These are phyloP conservation scores for Rhagoletis pomonella DNA, from an alignment of 1,140 invertebrate genomes.

Conservation along the genomic window DNA sequence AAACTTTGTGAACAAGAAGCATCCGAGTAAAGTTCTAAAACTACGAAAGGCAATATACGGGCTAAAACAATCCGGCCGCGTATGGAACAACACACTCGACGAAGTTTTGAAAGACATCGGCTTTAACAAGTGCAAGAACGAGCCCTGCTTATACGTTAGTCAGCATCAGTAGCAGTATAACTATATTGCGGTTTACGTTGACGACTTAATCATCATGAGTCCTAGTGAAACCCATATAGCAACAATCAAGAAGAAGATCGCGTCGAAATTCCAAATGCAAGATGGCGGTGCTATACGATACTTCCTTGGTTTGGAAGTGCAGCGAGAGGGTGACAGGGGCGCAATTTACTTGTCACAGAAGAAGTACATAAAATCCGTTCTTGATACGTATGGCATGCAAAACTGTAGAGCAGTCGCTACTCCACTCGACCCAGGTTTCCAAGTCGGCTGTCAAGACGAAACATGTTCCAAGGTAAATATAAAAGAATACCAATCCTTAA, in stretches of 20 bases:
- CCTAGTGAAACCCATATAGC: neutral
- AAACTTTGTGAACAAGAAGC: neutral
- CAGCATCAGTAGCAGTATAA: neutral
- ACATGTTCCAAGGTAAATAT: slow-evolving; percentile 11
- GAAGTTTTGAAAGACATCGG: slow-evolving; percentile 61
- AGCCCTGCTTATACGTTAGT: slow-evolving; percentile 60
- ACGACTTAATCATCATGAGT: slow-evolving; percentile 52
- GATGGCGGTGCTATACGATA: too few relatives aligned
- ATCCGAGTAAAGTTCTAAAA: slow-evolving; percentile 64
- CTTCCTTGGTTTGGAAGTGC: too few relatives aligned
- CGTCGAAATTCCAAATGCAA: too few relatives aligned
- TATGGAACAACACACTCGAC: slow-evolving; percentile 64
- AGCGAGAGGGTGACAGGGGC: too few relatives aligned
- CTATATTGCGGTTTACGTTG: slow-evolving; percentile 52
- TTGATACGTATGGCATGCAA: slow-evolving; percentile 70
- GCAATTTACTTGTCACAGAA: too few relatives aligned
- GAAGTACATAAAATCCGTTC: slow-evolving; percentile 53
- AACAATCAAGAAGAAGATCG: neutral
- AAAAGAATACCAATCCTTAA: slow-evolving; percentile 33
- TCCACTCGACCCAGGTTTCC: slow-evolving; percentile 63
- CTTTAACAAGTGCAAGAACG: slow-evolving; percentile 60
- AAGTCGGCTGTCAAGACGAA: slow-evolving; percentile 24
- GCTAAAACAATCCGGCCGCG: slow-evolving; percentile 63
- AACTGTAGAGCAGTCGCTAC: slow-evolving; percentile 67
- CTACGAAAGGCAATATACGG: slow-evolving; percentile 64